A percentile compares a stretch with the other conserved stretches of the same genome.
These are phyloP conservation scores for Muscicapa adusta DNA, from an alignment of 2,113 vertebrate genomes.

Conservation along the genomic window DNA sequence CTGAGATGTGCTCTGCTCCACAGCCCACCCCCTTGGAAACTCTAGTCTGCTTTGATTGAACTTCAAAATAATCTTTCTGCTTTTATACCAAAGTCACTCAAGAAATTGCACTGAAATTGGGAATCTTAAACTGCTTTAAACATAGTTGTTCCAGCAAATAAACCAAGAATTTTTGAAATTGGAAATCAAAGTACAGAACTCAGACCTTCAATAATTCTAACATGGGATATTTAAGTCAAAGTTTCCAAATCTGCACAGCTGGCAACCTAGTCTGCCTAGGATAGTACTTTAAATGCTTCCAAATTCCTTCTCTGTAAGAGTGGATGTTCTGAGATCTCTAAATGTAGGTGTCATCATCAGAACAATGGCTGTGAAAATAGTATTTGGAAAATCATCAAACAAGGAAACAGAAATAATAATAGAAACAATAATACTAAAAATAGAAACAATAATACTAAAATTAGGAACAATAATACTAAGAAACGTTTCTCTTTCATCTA, in stretches of 20 bases:
- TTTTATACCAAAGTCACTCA: background rate
- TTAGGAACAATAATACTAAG: background rate
- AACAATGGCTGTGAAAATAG: background rate
- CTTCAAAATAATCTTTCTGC: background rate
- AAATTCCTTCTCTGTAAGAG: background rate
- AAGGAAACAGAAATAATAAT: too few species aligned
- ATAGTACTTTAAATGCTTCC: background rate
- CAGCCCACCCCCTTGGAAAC: rapidly evolving
- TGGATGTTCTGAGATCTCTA: background rate
- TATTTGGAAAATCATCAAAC: background rate
- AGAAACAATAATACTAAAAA: background rate
- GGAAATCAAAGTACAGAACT: background rate
- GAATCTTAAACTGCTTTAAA: background rate
- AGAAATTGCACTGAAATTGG: background rate
- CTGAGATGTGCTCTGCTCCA: background rate
- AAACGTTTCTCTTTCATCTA: rapidly evolving
- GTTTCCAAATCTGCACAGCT: background rate
- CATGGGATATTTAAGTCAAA: background rate
- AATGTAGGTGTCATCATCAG: background rate
- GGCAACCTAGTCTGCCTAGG: background rate
- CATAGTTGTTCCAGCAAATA: background rate
- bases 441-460: background rate
- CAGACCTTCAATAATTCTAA: background rate
- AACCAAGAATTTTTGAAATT: background rate
- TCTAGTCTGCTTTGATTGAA: background rate